Evolutionary conservation across 2,888 invertebrate species (phyloP).

Genomic region (Nesidiocoris tenuis): DNA sequence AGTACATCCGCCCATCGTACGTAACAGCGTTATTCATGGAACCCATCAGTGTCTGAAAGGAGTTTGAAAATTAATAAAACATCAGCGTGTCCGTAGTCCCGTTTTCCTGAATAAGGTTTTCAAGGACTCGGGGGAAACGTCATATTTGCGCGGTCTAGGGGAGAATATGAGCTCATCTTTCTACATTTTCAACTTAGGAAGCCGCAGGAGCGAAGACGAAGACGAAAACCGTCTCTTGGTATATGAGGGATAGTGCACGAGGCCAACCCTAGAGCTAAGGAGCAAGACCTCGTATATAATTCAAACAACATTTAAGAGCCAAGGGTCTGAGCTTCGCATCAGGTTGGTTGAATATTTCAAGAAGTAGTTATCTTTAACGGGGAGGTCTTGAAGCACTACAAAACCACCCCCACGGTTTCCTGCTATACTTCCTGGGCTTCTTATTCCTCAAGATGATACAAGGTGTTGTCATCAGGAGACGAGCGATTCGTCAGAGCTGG

Average conservation of each 20-base stretch:
- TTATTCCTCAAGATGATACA: neutral
- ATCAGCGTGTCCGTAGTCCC: neutral
- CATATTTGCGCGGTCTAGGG: neutral
- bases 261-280: neutral
- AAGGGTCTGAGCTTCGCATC: conserved; percentile 17
- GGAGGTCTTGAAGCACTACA: conserved; percentile 16
- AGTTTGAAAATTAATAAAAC: neutral
- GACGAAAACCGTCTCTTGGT: neutral
- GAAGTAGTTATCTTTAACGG: conserved; percentile 31
- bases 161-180: neutral
- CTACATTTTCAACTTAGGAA: neutral
- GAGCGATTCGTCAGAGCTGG: no score
- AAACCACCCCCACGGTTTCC: no score
- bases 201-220: neutral
- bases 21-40: no score
- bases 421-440: neutral
- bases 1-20: no score
- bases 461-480: no score
- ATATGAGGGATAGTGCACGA: neutral
- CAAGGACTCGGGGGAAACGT: neutral
- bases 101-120: neutral
- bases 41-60: no score
- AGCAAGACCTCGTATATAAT: conserved; percentile 24
- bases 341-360: conserved; percentile 23
- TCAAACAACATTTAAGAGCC: conserved; percentile 32